Evolutionary conservation across 2,113 vertebrate genomes (phyloP).

Genomic region (Pluvialis apricaria): DNA sequence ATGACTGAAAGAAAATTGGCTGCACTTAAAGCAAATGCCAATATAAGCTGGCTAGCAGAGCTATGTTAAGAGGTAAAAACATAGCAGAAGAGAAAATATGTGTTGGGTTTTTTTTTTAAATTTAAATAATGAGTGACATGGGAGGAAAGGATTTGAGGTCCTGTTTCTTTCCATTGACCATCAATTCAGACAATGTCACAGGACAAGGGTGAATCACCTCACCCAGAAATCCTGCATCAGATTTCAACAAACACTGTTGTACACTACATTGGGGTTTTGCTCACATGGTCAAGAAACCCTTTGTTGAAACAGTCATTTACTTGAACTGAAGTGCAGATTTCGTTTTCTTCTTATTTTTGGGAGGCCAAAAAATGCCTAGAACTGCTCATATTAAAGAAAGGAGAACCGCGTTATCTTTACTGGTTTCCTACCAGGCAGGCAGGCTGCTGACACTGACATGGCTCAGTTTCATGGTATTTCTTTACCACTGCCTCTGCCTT

Average conservation of each 20-base stretch:
- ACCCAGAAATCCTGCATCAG: not conserved
- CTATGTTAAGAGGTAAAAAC: not conserved
- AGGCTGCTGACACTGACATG: not conserved
- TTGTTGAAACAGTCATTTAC: not conserved
- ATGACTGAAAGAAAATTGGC: not conserved
- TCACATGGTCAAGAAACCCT: not conserved
- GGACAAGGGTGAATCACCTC: not conserved
- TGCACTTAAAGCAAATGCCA: not conserved
- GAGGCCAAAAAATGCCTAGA: not conserved
- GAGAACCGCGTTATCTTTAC: not conserved
- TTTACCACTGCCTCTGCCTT: not conserved
- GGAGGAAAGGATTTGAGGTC: not conserved
- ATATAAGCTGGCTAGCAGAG: not conserved
- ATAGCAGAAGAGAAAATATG: not conserved
- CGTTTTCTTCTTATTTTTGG: not conserved
- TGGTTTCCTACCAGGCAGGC: not conserved
- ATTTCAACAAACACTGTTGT: not conserved
- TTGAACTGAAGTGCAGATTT: not conserved
- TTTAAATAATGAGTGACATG: not conserved
- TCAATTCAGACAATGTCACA: not conserved
- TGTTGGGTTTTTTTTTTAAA: not conserved
- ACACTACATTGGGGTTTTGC: rapidly evolving
- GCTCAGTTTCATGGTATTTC: not conserved
- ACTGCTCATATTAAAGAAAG: not conserved
- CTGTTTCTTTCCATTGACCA: not conserved